These are phyloP conservation scores for Leptinotarsa juncta DNA, from an alignment of 2,888 invertebrate species.

Conservation along the genomic window DNA sequence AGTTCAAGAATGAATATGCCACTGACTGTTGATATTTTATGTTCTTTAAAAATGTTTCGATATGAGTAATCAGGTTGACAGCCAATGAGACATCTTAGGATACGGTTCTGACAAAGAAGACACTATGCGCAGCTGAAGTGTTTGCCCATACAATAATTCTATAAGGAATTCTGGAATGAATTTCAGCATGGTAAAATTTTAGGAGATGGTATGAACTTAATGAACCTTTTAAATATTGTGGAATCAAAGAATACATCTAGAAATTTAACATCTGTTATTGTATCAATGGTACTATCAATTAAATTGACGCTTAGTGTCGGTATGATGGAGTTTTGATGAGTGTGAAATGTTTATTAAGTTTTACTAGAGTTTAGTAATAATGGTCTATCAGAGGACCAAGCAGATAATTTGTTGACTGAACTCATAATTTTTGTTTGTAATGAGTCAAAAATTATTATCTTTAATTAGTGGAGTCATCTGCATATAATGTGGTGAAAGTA, in stretches of 20 bases:
- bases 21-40: conserved; percentile 17
- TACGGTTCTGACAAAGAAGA: conserved; percentile 5
- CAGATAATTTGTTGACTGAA: conserved; percentile 18
- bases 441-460: conserved; percentile 5
- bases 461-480: conserved; percentile 10
- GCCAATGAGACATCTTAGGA: background rate
- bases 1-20: conserved; percentile 19
- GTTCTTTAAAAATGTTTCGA: conserved; percentile 22
- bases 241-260: background rate
- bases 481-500: background rate
- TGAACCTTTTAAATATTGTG: background rate
- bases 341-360: background rate
- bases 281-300: background rate
- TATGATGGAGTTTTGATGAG: conserved; percentile 1
- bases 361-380: conserved; percentile 1
- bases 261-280: background rate
- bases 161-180: conserved; percentile 1
- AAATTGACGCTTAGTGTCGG: conserved; percentile 2
- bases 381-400: conserved; percentile 12
- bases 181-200: background rate
- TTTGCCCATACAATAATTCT: conserved; percentile 15
- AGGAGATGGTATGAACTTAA: conserved; percentile 7
- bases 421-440: conserved; percentile 9
- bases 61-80: conserved; percentile 14
- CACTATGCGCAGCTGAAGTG: conserved; percentile 22